Evolutionary conservation across 2,797 vertebrate species (phyloP), one percentile per base, ranked within the genome.

Genomic region (Atherinosoma microstoma): DNA sequence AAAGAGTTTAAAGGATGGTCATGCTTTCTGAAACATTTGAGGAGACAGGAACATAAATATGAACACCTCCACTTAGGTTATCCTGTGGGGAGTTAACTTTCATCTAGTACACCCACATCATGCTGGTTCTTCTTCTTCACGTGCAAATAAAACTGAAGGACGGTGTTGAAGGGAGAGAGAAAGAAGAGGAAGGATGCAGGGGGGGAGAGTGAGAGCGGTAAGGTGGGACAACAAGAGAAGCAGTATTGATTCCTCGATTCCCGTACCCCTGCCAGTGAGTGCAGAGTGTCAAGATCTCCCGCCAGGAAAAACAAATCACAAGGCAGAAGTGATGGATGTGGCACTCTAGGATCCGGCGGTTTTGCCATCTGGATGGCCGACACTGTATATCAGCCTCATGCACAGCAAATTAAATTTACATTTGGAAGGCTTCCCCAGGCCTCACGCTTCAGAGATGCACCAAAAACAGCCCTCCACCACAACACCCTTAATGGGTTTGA

Each of bases 351-450:
- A 91, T 94, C 91, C 86, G 85, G 84, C 73, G 38, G 86, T 95
- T 92, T 84, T 89, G 85, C 91, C 92, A 88, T 92, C 93, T 85
- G 94, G 92, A 95, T 90, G 92, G 87, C 79, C 94, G 85, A 87
- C 91, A 89, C 91, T 93, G 89, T 94, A 94, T 88, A 92, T 94
- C 92, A 93, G 88, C 86, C 91, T 93, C 90, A 91, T 92, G 93
- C 86, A 85, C 83, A 60, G 78, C 93, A 94, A 96, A 96, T 95
- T 95, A 94, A 94, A 95, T 96, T 95, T 94, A 95, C 94, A 94
- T 96, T 92, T 94, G 93, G 87, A 93, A 29, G 87, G 89, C 88
- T 90, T 93, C 86, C 88, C 84, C 89, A 73, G 87, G 90, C 83
- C 94, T 90, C 81, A 74, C 82, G 75, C 73, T 42, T 77, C 86